These are phyloP conservation scores for Phymorhynchus buccinoides DNA, from an alignment of 1,140 invertebrate genomes.

Conservation along the genomic window DNA sequence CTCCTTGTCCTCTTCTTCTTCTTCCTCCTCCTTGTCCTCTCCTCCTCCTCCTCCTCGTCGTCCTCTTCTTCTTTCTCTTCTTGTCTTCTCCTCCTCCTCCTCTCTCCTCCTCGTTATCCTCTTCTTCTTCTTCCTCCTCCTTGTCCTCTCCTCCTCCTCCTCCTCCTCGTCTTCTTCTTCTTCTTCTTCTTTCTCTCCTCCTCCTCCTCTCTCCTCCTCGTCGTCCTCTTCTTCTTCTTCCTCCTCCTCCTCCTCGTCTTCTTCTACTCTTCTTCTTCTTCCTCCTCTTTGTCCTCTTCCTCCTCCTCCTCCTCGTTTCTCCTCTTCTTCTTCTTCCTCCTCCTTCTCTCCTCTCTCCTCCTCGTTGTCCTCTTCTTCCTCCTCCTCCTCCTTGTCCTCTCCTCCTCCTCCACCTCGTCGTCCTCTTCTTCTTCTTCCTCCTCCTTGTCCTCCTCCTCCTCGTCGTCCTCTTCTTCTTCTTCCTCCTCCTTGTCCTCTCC, in stretches of 20 bases:
- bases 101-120: background rate
- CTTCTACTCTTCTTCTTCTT: conserved; percentile 4
- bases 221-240: too few species aligned
- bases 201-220: too few species aligned
- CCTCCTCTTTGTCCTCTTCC: background rate
- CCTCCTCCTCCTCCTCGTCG: background rate
- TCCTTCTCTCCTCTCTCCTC: background rate
- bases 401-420: background rate
- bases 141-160: background rate
- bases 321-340: background rate
- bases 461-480: background rate
- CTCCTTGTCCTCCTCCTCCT: background rate
- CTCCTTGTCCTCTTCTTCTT: background rate
- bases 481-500: background rate
- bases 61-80: background rate
- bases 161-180: too few species aligned
- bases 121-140: background rate
- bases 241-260: background rate
- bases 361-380: background rate
- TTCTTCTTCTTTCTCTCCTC: background rate
- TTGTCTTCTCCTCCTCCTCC: background rate
- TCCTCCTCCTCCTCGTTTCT: background rate
- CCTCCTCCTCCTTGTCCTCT: background rate
- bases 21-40: background rate
- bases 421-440: background rate